Conservation (phyloP, 2,888 invertebrate genomes). For the Arctia plantaginis region DNA sequence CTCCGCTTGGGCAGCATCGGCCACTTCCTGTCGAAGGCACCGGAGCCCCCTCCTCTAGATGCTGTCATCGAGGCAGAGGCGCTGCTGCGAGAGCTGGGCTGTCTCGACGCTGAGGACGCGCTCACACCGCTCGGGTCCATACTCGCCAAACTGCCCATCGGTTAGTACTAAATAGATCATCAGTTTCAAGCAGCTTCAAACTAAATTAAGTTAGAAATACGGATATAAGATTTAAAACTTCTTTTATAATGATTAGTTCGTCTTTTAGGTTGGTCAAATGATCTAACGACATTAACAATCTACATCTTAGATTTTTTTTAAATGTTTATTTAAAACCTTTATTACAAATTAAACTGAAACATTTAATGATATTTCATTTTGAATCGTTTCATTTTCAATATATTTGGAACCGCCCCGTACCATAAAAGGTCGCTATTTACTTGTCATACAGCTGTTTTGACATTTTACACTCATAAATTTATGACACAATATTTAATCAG, state of each 20-base stretch:
- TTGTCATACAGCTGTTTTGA: too few relatives aligned
- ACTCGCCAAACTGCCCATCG: conserved; percentile 96
- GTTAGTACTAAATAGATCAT: conserved; percentile 58
- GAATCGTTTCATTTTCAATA: too few relatives aligned
- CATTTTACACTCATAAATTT: too few relatives aligned
- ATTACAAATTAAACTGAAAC: too few relatives aligned
- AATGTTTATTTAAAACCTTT: neutral
- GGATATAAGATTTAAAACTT: neutral
- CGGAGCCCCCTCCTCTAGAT: conserved; percentile 98
- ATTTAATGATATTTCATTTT: too few relatives aligned
- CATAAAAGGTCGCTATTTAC: too few relatives aligned
- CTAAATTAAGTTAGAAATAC: too few relatives aligned
- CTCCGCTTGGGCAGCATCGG: conserved; percentile 96
- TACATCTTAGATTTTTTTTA: neutral
- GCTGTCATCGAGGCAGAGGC: conserved; percentile 99
- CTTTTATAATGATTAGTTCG: neutral
- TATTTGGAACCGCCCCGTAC: too few relatives aligned
- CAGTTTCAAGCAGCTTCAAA: too few relatives aligned
- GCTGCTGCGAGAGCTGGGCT: conserved; percentile 93
- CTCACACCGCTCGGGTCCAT: conserved; percentile 97
- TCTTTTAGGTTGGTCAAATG: neutral
- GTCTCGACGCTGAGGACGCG: conserved; percentile 94
- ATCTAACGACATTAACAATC: too few relatives aligned
- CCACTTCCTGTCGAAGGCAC: conserved; percentile 97
- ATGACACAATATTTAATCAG: too few relatives aligned